Base-by-base conservation (phyloP, 2,113 vertebrate species). In the Sebastes schlegelii region DNA sequence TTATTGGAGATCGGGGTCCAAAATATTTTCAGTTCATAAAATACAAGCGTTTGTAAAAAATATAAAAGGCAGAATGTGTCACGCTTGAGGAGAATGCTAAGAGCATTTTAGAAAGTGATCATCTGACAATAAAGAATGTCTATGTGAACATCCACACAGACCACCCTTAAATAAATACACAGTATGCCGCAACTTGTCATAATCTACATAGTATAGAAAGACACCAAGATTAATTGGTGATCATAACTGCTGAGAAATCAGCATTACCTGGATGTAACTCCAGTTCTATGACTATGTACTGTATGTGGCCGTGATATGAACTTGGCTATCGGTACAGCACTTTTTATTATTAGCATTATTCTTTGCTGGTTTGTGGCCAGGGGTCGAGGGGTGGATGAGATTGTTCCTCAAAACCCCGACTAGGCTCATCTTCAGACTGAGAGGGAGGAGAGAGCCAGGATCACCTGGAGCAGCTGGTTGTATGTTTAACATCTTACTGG, bases 1-100 rank as follows among this genome's bases (percentile, higher is more conserved):
- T 90, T 87, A 45, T 51, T 64, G 72, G 66, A 80, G 52, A 79
- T 42, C 65, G 19, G 51, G 66, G 17, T 91, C 66, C 70, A 88
- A 87, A 87, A 90, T 85, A 86, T 88, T 89, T 92, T 87, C 46
- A 89, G 69, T 75, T 85, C 73, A 34, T 76, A 74, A 26, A 80
- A 63, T 80, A 82, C 76, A 84, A 89, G 83, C 86, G 88, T 86
- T 85, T 93, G 76, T 78, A 67, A 64, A 88, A n/a, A 61, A 83
- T 75, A 74, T 46, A 77, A 84, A 89, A 88, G 81, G 67, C 46
- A 80, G 48, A 88, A 79, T 87, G 60, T 90, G 89, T 93, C 87
- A 88, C 89, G 89, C 90, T 93, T 95, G 90, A 94, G 92, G 82
- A 90, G 91, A 91, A 85, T 91, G 88, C 83, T 88, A 93, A 91